These are phyloP conservation scores for Austrolebias charrua DNA, from an alignment of 2,797 vertebrate species.

Conservation along the genomic window DNA sequence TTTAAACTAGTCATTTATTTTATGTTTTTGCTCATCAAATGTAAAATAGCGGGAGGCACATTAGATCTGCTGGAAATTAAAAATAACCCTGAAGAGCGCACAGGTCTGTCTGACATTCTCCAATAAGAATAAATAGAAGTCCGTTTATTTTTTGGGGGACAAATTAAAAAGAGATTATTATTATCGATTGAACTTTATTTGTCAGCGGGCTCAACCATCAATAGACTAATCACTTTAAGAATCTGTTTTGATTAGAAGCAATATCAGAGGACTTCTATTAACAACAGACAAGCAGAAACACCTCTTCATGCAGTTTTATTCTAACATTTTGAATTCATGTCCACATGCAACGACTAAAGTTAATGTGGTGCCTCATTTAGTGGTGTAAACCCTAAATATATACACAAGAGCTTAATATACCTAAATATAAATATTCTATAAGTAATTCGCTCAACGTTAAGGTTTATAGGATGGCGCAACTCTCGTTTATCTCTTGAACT, in stretches of 20 bases:
- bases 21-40: neutral
- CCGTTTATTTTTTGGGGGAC: neutral
- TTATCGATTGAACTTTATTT: slow-evolving; percentile 11
- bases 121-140: neutral
- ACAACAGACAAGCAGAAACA: neutral
- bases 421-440: too few species aligned
- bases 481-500: neutral
- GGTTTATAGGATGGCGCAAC: neutral
- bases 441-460: too few species aligned
- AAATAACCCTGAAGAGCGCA: neutral
- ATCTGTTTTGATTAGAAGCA: slow-evolving; percentile 3
- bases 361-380: too few species aligned
- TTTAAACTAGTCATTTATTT: neutral
- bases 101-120: neutral
- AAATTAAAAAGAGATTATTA: neutral
- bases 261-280: neutral
- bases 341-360: neutral
- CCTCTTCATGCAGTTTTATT: neutral
- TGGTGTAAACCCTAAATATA: too few species aligned
- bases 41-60: neutral
- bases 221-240: slow-evolving; percentile 3
- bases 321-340: neutral
- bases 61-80: too few species aligned
- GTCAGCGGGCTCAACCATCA: neutral
- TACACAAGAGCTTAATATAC: too few species aligned